phyloP scores from a whole-genome alignment of 2,888 invertebrate species.

The Heliothis peltigera region DNA sequence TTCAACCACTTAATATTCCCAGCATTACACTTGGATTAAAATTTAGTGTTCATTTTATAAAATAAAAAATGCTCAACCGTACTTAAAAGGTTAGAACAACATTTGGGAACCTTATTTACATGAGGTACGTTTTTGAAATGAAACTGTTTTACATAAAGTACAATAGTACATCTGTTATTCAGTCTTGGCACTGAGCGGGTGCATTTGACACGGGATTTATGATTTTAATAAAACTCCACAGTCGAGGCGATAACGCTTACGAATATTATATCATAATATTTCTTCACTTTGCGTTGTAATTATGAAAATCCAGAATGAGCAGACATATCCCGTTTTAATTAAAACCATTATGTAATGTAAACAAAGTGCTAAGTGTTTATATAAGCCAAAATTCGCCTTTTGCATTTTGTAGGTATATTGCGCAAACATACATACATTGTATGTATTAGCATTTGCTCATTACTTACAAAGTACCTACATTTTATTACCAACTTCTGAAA shows the following conservation, averaged over 20 bases:
- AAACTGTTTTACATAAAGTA: constrained; percentile 81
- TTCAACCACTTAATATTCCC: constrained; percentile 41
- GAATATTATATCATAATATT: constrained; percentile 78
- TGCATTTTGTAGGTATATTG: constrained; percentile 51
- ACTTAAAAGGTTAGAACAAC: constrained; percentile 54
- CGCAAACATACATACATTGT: constrained; percentile 35
- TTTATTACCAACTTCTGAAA: constrained; percentile 16
- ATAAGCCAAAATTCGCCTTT: constrained; percentile 60
- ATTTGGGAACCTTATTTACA: constrained; percentile 66
- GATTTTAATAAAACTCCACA: constrained; percentile 87
- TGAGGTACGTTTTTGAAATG: constrained; percentile 69
- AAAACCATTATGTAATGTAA: constrained; percentile 69
- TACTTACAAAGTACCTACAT: constrained; percentile 13
- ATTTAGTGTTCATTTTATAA: constrained; percentile 42
- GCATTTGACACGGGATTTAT: constrained; percentile 89
- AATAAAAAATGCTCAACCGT: constrained; percentile 36
- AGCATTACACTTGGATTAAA: constrained; percentile 14
- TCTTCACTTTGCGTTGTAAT: constrained; percentile 71
- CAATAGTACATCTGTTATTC: constrained; percentile 82
- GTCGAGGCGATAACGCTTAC: constrained; percentile 78
- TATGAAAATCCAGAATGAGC: constrained; percentile 67
- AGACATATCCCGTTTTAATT: constrained; percentile 71
- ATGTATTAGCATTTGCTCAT: constrained; percentile 29
- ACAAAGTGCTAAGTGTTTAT: constrained; percentile 64
- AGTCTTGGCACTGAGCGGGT: constrained; percentile 81